These are phyloP conservation scores for Araneus ventricosus DNA, from an alignment of 1,140 invertebrate genomes.

Conservation along the genomic window DNA sequence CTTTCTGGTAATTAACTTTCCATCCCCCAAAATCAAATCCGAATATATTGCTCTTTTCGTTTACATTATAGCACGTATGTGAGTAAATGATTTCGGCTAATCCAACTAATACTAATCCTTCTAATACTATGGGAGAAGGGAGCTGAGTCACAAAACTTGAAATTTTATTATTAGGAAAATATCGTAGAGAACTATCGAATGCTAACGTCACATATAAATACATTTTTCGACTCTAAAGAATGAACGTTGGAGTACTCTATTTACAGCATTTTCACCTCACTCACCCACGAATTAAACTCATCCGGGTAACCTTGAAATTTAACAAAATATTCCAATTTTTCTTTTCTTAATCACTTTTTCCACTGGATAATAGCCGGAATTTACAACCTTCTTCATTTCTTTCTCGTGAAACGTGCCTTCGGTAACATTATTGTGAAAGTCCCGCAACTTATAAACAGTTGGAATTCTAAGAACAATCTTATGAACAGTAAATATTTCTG, in stretches of 20 bases:
- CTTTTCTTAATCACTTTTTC: no score
- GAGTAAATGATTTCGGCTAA: conserved; percentile 38
- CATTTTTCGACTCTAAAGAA: neutral
- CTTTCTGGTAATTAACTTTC: no score
- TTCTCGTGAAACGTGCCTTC: conserved; percentile 72
- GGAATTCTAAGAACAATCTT: neutral
- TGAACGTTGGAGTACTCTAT: neutral
- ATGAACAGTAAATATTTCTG: no score
- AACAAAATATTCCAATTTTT: no score
- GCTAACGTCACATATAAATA: conserved; percentile 40
- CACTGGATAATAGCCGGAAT: neutral
- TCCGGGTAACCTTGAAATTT: conserved; percentile 47
- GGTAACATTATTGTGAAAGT: no score
- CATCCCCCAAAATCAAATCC: neutral
- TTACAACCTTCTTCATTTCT: conserved; percentile 58
- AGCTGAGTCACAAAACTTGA: conserved; percentile 10
- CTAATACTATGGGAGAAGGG: neutral
- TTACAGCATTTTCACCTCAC: no score
- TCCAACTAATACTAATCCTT: neutral
- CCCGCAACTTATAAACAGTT: conserved; percentile 59
- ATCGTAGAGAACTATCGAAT: neutral
- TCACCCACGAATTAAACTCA: conserved; percentile 32
- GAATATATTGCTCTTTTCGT: conserved; percentile 7
- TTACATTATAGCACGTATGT: no score
- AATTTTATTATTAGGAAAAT: conserved; percentile 23